Evolutionary conservation across 2,888 invertebrate genomes (phyloP).

Genomic region (Itoplectis maculator): DNA sequence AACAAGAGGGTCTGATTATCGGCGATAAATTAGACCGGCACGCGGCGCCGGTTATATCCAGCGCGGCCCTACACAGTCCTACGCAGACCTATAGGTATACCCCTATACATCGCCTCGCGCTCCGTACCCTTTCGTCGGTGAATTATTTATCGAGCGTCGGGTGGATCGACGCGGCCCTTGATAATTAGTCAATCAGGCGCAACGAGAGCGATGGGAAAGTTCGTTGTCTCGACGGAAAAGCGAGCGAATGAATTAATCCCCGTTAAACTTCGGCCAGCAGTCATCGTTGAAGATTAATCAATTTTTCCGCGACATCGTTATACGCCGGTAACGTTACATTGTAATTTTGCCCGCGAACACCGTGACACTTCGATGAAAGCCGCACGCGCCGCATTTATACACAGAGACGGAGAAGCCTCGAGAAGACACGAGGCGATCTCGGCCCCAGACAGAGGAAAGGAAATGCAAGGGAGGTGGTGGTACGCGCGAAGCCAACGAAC

Average conservation of each 20-base stretch:
- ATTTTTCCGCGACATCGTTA: background rate
- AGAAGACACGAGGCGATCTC: background rate
- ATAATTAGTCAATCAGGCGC: slow-evolving; percentile 41
- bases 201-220: background rate
- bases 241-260: background rate
- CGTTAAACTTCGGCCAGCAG: background rate
- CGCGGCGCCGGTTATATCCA: background rate
- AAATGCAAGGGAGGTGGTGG: slow-evolving; percentile 46
- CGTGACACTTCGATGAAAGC: background rate
- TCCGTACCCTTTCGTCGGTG: slow-evolving; percentile 27
- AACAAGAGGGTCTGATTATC: slow-evolving; percentile 48
- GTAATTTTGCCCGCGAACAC: background rate
- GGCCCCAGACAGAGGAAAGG: slow-evolving; percentile 34
- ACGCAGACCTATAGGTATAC: background rate
- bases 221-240: background rate
- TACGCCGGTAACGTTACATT: background rate
- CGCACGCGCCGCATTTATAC: background rate
- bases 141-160: slow-evolving; percentile 43
- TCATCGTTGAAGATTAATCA: background rate
- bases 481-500: slow-evolving; percentile 67
- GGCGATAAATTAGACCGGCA: slow-evolving; percentile 38
- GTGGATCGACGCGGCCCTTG: slow-evolving; percentile 13
- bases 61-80: background rate
- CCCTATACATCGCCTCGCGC: background rate
- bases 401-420: background rate